Percentiles rank a stretch among this genome's conserved stretches.
Evolutionary conservation across 2,888 invertebrate species (phyloP).

Genomic region (Xylota sylvarum): DNA sequence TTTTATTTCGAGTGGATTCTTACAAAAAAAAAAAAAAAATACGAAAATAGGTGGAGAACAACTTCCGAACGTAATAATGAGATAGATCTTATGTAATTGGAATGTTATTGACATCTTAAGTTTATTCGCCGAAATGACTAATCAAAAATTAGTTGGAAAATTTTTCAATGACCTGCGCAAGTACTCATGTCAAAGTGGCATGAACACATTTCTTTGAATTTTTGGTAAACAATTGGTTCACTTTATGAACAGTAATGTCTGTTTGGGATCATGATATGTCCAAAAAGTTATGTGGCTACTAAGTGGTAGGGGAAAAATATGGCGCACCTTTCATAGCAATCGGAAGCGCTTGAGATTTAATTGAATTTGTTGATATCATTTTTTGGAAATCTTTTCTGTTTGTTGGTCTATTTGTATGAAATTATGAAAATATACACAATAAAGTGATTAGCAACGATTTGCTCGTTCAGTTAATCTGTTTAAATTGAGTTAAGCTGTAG

Average conservation of each 20-base stretch:
- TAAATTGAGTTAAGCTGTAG: no score
- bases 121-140: conserved; percentile 18
- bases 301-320: background rate
- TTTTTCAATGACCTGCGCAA: background rate
- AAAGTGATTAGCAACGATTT: no score
- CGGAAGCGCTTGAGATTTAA: background rate
- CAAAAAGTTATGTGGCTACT: background rate
- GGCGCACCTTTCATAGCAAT: background rate
- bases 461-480: no score
- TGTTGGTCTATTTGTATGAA: no score
- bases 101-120: conserved; percentile 54
- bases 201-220: conserved; percentile 1
- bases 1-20: conserved; percentile 19
- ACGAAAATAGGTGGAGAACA: conserved; percentile 22
- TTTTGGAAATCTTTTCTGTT: no score
- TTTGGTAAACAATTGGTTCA: background rate
- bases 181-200: background rate
- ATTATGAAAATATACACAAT: no score
- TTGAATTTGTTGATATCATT: background rate
- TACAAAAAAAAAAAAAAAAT: conserved; percentile 2
- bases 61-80: conserved; percentile 27
- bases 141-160: conserved; percentile 1
- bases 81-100: conserved; percentile 40
- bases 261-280: background rate
- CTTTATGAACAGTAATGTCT: background rate